A percentile compares a stretch with the other conserved stretches of the same genome.
phyloP scores from a whole-genome alignment of 1,140 invertebrate species.

The Dolichoris vasculosae region DNA sequence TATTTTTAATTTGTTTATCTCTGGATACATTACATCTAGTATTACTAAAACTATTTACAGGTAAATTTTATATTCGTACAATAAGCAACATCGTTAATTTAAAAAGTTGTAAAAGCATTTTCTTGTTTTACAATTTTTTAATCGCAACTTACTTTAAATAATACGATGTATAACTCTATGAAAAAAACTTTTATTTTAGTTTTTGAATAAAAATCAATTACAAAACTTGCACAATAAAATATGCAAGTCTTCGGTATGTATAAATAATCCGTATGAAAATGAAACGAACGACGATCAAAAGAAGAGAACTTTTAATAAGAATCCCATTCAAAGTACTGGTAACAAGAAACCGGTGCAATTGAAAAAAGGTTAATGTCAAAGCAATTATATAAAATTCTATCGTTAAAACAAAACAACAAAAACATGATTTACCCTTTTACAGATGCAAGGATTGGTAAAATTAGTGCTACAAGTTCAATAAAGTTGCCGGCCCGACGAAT shows the following conservation, averaged over 20 bases:
- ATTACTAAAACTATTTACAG: background rate
- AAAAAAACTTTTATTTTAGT: conserved; percentile 27
- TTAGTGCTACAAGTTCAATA: background rate
- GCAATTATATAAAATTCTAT: background rate
- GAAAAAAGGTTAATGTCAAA: conserved; percentile 2
- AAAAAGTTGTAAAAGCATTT: too few species aligned
- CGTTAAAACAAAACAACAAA: too few species aligned
- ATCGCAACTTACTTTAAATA: too few species aligned
- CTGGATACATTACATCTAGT: background rate
- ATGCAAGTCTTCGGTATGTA: background rate
- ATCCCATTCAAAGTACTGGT: background rate
- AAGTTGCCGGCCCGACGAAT: background rate
- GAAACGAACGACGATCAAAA: conserved; percentile 15
- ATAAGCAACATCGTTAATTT: too few species aligned
- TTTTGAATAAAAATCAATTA: conserved; percentile 7
- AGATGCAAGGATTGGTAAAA: background rate
- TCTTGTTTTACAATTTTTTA: background rate
- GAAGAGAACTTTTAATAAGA: conserved; percentile 5
- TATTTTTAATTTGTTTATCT: background rate
- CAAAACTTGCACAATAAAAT: conserved; percentile 34
- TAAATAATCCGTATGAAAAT: background rate
- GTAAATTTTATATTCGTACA: background rate
- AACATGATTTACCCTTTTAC: background rate
- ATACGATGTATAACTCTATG: background rate
- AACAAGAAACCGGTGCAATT: background rate